Conservation (phyloP, 2,797 vertebrate species). For the Dendrocincla fuliginosa region DNA sequence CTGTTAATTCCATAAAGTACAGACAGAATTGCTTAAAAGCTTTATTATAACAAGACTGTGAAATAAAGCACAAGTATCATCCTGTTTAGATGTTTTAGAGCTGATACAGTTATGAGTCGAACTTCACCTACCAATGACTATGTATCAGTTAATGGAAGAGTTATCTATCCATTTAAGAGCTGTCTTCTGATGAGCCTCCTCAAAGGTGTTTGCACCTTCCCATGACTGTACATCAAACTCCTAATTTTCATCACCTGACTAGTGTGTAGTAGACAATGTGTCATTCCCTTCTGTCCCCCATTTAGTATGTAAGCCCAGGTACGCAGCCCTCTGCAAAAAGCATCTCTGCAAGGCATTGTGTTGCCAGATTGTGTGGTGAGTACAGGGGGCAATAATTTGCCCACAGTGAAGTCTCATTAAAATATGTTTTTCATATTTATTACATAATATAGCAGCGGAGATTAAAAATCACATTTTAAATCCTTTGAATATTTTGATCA, state of each 20-base stretch:
- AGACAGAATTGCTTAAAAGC: neutral
- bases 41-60: neutral
- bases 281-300: neutral
- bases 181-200: neutral
- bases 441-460: neutral
- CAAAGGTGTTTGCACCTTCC: neutral
- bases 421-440: neutral
- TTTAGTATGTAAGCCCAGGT: neutral
- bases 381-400: neutral
- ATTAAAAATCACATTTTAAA: neutral
- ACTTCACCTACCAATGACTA: neutral
- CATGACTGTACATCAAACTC: neutral
- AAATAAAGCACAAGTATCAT: neutral
- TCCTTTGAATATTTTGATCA: neutral
- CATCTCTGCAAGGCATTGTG: neutral
- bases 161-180: neutral
- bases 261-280: neutral
- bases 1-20: neutral
- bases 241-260: neutral
- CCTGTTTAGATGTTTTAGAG: neutral
- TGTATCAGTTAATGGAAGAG: neutral
- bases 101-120: neutral
- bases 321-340: neutral
- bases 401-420: neutral
- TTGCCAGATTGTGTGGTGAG: neutral